Base-by-base conservation (phyloP, 2,888 invertebrate genomes). In the Allolobophora icterica region DNA sequence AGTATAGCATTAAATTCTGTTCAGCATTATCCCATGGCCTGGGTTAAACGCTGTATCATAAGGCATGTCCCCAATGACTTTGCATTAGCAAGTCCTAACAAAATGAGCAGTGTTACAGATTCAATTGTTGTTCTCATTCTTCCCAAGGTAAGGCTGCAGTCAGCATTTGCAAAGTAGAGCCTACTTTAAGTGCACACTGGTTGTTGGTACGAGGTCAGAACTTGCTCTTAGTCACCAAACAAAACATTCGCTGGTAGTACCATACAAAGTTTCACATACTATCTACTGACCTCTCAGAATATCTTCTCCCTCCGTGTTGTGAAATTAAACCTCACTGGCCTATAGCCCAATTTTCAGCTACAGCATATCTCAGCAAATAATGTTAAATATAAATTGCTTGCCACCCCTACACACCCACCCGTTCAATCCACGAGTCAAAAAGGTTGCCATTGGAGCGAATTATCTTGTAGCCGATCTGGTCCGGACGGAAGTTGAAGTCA, bases 401-500 rank as follows among this genome's bases (percentile, higher is more conserved):
- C 71, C 71, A 34, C 24, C 38, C 71, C 30, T 24, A 13, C 38
- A 24, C 24, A 38, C 90, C 89, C 91, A 95, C 95, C 94, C 94
- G 94, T 38, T 93, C 93, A 17, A 94, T 84, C 95, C 95, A 95
- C 8, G 94, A 92, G 92, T 95, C 95, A n/a, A 91, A 91, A n/a
- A 95, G 92, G 40, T 93, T 92, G 34, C 94, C 94, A 93, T 95
- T 94, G 93, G 96, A 96, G 96, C 96, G 96, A 94, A 95, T 93
- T 2, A 95, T 91, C 89, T 94, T 93, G 92, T 95, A 95, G 40
- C 95, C 95, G 8, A 95, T 93, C 95, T 99, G 98, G 42, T 97
- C 97, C 0, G 99, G 98, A 94, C 97, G 97, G 30, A 98, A 97
- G 95, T 99, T 99, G 90, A 99, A 96, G 96, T 99, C 99, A 3